Evolutionary conservation across 2,797 vertebrate species (phyloP).

Genomic region (Cynopterus sphinx): DNA sequence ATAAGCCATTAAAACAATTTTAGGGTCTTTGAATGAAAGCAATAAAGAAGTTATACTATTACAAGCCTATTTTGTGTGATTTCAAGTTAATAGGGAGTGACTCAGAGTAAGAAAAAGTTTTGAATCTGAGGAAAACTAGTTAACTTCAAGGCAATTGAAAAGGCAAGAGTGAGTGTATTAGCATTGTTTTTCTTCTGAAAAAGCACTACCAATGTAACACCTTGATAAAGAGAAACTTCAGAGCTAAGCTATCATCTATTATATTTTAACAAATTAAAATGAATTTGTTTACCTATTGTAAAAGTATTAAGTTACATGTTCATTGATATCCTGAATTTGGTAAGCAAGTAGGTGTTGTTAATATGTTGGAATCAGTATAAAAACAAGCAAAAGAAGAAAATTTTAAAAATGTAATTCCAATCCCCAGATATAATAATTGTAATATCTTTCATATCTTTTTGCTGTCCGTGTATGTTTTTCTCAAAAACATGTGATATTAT

Average conservation of each 20-base stretch:
- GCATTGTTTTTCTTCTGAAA: background rate
- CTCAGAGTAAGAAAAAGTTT: conserved; percentile 14
- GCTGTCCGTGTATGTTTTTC: background rate
- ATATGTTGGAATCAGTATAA: background rate
- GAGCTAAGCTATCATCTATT: background rate
- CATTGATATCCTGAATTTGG: background rate
- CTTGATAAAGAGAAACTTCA: background rate
- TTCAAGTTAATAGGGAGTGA: conserved; percentile 24
- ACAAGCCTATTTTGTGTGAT: conserved; percentile 1
- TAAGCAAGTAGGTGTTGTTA: background rate
- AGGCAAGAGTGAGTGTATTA: background rate
- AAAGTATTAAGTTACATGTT: background rate
- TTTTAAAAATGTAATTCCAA: background rate
- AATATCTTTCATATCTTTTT: background rate
- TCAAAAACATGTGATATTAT: background rate
- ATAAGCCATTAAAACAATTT: conserved; percentile 43
- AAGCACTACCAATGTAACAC: background rate
- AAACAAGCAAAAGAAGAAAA: background rate
- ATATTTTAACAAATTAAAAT: background rate
- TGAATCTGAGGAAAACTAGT: background rate
- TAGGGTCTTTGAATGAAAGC: conserved; percentile 28
- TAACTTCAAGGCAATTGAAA: background rate
- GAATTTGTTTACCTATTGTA: background rate
- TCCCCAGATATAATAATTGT: background rate
- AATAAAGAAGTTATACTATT: conserved; percentile 23